Conservation (phyloP, 2,888 invertebrate genomes). For the Abscondita cerata region DNA sequence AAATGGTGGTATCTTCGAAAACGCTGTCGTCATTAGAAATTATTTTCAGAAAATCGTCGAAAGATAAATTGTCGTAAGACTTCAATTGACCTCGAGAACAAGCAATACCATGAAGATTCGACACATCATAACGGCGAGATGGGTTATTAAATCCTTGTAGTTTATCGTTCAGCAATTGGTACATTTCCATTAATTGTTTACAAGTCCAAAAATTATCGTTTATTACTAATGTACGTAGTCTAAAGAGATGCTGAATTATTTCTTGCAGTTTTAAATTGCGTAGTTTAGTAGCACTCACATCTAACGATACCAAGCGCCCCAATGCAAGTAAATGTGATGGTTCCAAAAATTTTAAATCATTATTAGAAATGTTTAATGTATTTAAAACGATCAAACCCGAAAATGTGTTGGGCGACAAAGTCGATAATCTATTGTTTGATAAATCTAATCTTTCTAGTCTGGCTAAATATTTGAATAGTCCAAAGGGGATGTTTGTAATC, state of each 20-base stretch:
- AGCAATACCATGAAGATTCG: too few species aligned
- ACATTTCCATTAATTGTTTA: slow-evolving; percentile 19
- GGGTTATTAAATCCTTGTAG: too few species aligned
- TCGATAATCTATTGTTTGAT: slow-evolving; percentile 13
- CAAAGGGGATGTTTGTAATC: slow-evolving; percentile 9
- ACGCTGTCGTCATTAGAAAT: too few species aligned
- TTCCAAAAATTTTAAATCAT: slow-evolving; percentile 16
- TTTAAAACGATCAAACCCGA: slow-evolving; percentile 16
- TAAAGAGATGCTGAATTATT: slow-evolving; percentile 19
- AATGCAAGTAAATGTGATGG: slow-evolving; percentile 11
- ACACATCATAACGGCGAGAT: too few species aligned
- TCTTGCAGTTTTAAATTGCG: slow-evolving; percentile 10
- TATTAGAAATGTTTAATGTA: slow-evolving; percentile 23
- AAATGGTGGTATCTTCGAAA: too few species aligned
- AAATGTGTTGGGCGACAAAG: slow-evolving; percentile 12
- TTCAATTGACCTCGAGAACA: too few species aligned
- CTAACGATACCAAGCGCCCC: slow-evolving; percentile 15
- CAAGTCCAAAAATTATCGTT: slow-evolving; percentile 33
- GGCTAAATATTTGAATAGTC: slow-evolving; percentile 15
- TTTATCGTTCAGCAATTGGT: slow-evolving; percentile 20
- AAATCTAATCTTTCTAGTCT: slow-evolving; percentile 12
- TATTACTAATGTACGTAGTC: slow-evolving; percentile 15
- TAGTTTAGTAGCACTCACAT: slow-evolving; percentile 21
- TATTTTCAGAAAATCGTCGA: too few species aligned
- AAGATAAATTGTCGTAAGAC: too few species aligned